Evolutionary conservation across 2,113 vertebrate species (phyloP).

Genomic region (Hyperopisus bebe): DNA sequence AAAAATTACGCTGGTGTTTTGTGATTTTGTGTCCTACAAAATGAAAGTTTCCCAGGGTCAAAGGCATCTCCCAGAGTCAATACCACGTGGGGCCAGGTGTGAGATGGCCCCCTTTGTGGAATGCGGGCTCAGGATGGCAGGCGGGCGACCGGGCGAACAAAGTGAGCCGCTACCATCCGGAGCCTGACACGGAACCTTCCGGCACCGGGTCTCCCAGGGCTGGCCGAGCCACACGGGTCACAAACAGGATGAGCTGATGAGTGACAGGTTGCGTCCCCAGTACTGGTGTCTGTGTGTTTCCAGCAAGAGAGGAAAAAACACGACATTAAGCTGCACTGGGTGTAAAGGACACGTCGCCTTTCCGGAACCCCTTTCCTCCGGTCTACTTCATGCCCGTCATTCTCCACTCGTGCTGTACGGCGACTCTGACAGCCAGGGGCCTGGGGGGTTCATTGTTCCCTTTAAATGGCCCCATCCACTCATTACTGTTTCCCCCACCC

Average conservation of each 20-base stretch:
- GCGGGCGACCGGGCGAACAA: background rate
- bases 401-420: background rate
- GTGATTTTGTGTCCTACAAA: background rate
- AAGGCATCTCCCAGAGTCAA: background rate
- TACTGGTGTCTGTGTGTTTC: constrained; percentile 42
- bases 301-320: constrained; percentile 24
- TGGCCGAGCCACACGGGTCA: constrained; percentile 53
- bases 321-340: background rate
- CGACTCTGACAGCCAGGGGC: background rate
- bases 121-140: background rate
- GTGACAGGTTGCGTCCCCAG: constrained; percentile 65
- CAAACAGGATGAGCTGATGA: constrained; percentile 70
- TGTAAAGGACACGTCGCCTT: background rate
- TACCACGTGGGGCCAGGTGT: background rate
- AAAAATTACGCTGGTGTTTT: background rate
- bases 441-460: constrained; percentile 40
- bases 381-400: background rate
- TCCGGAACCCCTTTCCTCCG: background rate
- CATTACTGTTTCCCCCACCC: background rate
- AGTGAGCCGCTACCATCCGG: background rate
- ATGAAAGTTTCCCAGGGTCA: background rate
- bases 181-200: constrained; percentile 56
- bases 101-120: background rate
- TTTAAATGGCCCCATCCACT: constrained; percentile 29
- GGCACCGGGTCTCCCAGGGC: constrained; percentile 55